phyloP scores from a whole-genome alignment of 1,140 invertebrate genomes.

The Eriocheir sinensis region DNA sequence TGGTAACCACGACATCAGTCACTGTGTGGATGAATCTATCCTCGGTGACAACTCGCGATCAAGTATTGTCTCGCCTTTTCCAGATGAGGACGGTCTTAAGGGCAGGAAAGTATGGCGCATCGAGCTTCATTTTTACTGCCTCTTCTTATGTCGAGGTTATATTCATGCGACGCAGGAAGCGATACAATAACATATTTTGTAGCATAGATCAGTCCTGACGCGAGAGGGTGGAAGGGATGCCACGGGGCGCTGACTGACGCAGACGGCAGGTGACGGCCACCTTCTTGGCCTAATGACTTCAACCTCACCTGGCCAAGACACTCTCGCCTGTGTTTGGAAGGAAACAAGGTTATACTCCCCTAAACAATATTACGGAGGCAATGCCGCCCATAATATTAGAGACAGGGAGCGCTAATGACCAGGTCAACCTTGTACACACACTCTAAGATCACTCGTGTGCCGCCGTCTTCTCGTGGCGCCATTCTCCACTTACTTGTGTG shows the following conservation, averaged over 20 bases:
- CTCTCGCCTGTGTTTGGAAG: constrained; percentile 8
- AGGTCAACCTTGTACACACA: constrained; percentile 37
- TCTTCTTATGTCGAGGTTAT: too few species aligned
- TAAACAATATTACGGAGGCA: constrained; percentile 37
- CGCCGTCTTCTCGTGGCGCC: background rate
- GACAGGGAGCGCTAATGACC: constrained; percentile 51
- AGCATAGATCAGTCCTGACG: background rate
- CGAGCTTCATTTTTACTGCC: too few species aligned
- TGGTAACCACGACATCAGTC: too few species aligned
- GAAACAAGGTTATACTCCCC: constrained; percentile 44
- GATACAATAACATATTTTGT: too few species aligned
- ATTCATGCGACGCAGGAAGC: too few species aligned
- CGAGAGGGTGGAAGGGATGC: background rate
- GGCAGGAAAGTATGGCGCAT: too few species aligned
- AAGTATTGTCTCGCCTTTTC: too few species aligned
- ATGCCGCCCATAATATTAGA: constrained; percentile 30
- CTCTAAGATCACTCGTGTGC: constrained; percentile 34
- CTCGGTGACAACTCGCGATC: too few species aligned
- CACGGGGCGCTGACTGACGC: background rate
- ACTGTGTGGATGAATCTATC: too few species aligned
- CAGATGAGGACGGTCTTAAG: too few species aligned
- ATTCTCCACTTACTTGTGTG: background rate
- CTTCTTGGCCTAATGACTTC: constrained; percentile 15
- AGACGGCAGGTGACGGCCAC: background rate
- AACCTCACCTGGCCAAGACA: constrained; percentile 9